Evolutionary conservation across 2,113 vertebrate species (phyloP).

Genomic region (Halcyon malimbica): DNA sequence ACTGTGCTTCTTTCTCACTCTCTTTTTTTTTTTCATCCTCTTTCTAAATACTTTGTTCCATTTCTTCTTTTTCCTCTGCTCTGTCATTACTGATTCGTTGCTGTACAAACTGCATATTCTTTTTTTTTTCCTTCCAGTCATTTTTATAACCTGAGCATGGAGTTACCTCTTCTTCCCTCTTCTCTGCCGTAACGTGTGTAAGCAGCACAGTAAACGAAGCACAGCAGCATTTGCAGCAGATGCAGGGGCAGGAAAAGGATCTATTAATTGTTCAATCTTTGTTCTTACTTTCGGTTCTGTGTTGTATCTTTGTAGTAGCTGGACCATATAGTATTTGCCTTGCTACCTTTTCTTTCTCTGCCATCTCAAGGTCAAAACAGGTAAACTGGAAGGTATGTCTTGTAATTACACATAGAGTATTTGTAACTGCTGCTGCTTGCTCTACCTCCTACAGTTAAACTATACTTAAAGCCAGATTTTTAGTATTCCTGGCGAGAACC

Average conservation of each 20-base stretch:
- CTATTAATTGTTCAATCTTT: not conserved
- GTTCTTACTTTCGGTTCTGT: conserved; percentile 31
- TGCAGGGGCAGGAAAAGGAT: conserved; percentile 22
- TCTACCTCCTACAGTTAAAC: not conserved
- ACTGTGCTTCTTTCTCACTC: not conserved
- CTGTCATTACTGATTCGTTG: not conserved
- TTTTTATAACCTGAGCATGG: not conserved
- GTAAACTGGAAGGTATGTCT: conserved; percentile 11
- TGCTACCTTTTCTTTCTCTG: conserved; percentile 10
- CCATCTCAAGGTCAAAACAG: conserved; percentile 41
- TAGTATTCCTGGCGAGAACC: conserved; percentile 4
- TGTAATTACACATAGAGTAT: not conserved
- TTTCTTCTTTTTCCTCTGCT: not conserved
- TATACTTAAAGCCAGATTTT: not conserved
- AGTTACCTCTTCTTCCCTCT: not conserved
- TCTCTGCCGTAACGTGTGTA: not conserved
- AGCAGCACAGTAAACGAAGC: not conserved
- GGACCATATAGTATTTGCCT: not conserved
- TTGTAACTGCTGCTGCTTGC: conserved; percentile 24
- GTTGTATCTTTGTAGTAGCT: not conserved
- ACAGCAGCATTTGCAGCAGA: conserved; percentile 20
- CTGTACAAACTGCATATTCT: not conserved
- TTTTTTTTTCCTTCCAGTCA: not conserved
- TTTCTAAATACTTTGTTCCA: not conserved
- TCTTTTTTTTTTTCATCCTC: not conserved